Percentiles rank a stretch among this genome's conserved stretches.
phyloP scores from a whole-genome alignment of 1,140 invertebrate species.

The Cyrtorhinus lividipennis region DNA sequence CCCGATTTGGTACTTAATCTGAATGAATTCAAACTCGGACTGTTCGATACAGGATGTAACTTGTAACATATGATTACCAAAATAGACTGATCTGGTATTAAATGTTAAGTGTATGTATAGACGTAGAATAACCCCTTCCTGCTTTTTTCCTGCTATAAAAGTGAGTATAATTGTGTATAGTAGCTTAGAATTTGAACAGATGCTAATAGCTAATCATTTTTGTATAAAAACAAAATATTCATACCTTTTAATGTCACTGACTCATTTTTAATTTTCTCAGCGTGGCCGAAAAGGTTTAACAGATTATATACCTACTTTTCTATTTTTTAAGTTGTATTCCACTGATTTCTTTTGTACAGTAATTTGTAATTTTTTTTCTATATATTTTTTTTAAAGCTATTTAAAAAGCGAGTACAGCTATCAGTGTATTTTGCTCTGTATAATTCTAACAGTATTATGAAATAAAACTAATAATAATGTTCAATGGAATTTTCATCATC shows the following conservation, averaged over 20 bases:
- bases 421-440: conserved; percentile 20
- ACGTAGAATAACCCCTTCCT: not conserved
- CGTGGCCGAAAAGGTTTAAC: not conserved
- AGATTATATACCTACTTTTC: no score
- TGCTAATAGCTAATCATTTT: conserved; percentile 9
- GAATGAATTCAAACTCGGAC: no score
- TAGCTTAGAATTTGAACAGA: conserved; percentile 11
- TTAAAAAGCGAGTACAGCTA: conserved; percentile 12
- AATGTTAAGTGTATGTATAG: conserved; percentile 18
- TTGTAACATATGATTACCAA: conserved; percentile 20
- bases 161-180: conserved; percentile 9
- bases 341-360: conserved; percentile 17
- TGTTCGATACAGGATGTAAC: conserved; percentile 1
- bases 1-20: no score
- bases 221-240: conserved; percentile 14
- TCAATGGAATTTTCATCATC: no score
- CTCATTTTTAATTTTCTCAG: conserved; percentile 2
- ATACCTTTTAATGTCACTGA: not conserved
- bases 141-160: not conserved
- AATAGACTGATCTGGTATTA: conserved; percentile 20
- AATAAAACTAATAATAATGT: conserved; percentile 19
- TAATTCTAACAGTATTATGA: conserved; percentile 21
- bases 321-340: conserved; percentile 5
- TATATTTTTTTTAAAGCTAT: conserved; percentile 6
- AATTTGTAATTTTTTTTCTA: conserved; percentile 3